These are phyloP conservation scores for Drosophila repleta DNA, from an alignment of 1,140 invertebrate genomes.

Conservation along the genomic window DNA sequence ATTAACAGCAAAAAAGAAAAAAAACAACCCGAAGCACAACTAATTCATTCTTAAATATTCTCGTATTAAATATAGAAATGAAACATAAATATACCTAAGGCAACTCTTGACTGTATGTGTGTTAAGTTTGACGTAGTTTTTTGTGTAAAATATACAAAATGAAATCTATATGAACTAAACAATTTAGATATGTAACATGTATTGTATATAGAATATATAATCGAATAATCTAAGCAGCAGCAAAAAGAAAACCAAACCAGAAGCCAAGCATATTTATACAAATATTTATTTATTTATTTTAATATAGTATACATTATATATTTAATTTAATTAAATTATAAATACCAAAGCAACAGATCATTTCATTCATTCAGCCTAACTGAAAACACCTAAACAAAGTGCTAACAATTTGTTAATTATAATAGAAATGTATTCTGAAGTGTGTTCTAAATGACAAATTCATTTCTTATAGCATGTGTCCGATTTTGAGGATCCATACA, in stretches of 20 bases:
- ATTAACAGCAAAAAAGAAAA: background rate
- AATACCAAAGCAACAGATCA: constrained; percentile 32
- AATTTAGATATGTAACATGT: constrained; percentile 25
- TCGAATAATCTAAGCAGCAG: background rate
- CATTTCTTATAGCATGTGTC: constrained; percentile 81
- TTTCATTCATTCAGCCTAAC: constrained; percentile 3
- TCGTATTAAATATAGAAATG: background rate
- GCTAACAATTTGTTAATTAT: constrained; percentile 21
- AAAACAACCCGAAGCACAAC: constrained; percentile 25
- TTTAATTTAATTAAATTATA: constrained; percentile 28
- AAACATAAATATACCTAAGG: constrained; percentile 36
- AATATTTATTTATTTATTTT: constrained; percentile 19
- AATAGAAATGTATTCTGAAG: constrained; percentile 26
- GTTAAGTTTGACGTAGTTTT: constrained; percentile 65
- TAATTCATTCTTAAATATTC: constrained; percentile 29
- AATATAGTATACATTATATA: constrained; percentile 13
- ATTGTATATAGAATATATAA: constrained; percentile 30
- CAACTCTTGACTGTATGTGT: constrained; percentile 60
- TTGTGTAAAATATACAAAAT: constrained; percentile 34
- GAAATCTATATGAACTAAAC: constrained; percentile 20
- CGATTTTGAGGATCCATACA: constrained; percentile 84
- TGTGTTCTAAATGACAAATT: constrained; percentile 59
- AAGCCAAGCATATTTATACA: constrained; percentile 32
- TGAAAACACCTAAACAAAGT: constrained; percentile 19
- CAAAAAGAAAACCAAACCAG: constrained; percentile 40